Conservation (phyloP, 2,888 invertebrate species). For the Dione vanillae region DNA sequence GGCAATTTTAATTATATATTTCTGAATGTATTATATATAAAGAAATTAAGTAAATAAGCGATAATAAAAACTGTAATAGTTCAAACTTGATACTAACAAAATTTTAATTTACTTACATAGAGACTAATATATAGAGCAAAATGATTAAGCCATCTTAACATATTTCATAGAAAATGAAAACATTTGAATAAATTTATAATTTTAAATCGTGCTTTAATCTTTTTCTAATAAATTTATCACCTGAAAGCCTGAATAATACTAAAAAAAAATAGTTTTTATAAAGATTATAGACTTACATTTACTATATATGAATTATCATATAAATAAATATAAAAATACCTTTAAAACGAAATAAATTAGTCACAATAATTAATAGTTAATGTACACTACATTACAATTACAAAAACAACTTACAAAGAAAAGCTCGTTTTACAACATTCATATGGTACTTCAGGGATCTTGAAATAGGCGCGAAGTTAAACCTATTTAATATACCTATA, state of each 20-base stretch:
- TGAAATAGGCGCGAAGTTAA: not conserved
- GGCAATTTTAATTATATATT: no score
- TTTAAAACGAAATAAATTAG: conserved; percentile 25
- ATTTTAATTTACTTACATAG: no score
- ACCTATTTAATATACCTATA: not conserved
- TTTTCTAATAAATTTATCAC: not conserved
- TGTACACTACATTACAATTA: conserved; percentile 25
- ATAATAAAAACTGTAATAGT: no score
- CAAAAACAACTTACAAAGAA: conserved; percentile 21
- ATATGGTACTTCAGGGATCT: not conserved
- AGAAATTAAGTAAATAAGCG: no score
- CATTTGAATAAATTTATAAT: not conserved
- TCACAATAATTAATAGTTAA: conserved; percentile 8
- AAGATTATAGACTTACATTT: conserved; percentile 3
- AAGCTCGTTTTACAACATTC: conserved; percentile 21
- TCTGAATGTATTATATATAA: no score
- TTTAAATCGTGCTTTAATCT: not conserved
- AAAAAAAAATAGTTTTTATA: conserved; percentile 9
- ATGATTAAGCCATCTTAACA: no score
- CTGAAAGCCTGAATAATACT: not conserved
- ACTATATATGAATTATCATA: conserved; percentile 5
- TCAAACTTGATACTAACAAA: no score
- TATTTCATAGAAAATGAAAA: not conserved
- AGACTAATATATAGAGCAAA: no score
- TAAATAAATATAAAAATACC: conserved; percentile 20